Evolutionary conservation across 2,888 invertebrate species (phyloP).

Genomic region (Trichopoda pennipes): DNA sequence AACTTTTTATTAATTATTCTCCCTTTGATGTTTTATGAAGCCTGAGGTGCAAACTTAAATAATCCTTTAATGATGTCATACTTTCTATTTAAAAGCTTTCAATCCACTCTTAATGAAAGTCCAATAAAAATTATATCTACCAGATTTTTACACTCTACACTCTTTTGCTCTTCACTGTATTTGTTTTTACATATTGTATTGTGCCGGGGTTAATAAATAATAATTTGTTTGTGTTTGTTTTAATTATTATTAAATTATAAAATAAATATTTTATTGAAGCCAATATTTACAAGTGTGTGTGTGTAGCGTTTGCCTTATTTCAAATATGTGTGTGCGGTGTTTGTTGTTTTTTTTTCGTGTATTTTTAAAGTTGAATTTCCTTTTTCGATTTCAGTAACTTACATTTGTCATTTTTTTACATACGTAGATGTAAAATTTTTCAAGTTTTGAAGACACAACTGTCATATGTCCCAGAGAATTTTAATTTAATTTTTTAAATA

Average conservation of each 20-base stretch:
- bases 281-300: background rate
- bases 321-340: background rate
- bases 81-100: no score
- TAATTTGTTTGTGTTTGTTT: background rate
- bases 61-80: no score
- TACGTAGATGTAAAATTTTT: constrained; percentile 46
- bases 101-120: no score
- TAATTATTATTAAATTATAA: constrained; percentile 28
- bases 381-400: constrained; percentile 38
- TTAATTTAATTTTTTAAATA: background rate
- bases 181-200: no score
- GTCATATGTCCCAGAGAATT: constrained; percentile 28
- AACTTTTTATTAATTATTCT: no score
- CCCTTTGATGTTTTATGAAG: no score
- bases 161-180: no score
- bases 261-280: constrained; percentile 9
- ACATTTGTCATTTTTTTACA: constrained; percentile 63
- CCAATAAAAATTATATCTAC: no score
- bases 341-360: background rate
- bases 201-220: no score
- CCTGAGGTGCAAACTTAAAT: no score
- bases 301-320: background rate
- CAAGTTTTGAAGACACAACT: constrained; percentile 51
- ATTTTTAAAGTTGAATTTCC: background rate
- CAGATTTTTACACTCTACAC: no score